These are phyloP conservation scores for Catharus bicknelli DNA, from an alignment of 2,113 vertebrate species.

Conservation along the genomic window DNA sequence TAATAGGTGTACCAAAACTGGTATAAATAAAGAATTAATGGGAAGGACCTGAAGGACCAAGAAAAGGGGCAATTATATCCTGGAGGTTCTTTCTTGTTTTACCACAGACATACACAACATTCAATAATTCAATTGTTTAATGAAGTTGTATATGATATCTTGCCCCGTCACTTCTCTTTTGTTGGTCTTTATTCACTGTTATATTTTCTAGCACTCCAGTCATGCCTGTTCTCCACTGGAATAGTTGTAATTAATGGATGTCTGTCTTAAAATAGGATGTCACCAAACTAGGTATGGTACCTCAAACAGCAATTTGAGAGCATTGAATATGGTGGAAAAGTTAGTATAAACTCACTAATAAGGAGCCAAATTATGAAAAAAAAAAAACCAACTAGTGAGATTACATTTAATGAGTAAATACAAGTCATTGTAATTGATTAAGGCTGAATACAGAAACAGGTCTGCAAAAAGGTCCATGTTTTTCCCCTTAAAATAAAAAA, in stretches of 20 bases:
- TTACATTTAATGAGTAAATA: neutral
- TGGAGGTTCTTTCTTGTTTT: neutral
- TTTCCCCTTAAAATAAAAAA: neutral
- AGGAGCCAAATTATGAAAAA: neutral
- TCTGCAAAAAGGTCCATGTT: neutral
- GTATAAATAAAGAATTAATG: neutral
- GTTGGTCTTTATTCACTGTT: neutral
- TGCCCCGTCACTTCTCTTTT: neutral
- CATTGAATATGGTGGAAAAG: neutral
- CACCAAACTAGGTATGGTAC: fast-evolving
- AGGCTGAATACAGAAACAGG: neutral
- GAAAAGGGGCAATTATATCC: neutral
- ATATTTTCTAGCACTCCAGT: neutral
- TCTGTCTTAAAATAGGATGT: neutral
- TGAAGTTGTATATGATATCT: neutral
- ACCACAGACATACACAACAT: neutral
- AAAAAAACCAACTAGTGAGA: neutral
- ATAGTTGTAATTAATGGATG: neutral
- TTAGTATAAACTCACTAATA: neutral
- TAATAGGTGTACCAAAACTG: neutral
- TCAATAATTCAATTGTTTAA: neutral
- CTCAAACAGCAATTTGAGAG: neutral
- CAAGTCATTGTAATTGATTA: neutral
- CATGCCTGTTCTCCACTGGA: neutral
- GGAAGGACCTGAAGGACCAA: neutral